Evolutionary conservation across 2,888 invertebrate species (phyloP), one percentile per base, ranked within the genome.

Genomic region (Drosophila prolongata): DNA sequence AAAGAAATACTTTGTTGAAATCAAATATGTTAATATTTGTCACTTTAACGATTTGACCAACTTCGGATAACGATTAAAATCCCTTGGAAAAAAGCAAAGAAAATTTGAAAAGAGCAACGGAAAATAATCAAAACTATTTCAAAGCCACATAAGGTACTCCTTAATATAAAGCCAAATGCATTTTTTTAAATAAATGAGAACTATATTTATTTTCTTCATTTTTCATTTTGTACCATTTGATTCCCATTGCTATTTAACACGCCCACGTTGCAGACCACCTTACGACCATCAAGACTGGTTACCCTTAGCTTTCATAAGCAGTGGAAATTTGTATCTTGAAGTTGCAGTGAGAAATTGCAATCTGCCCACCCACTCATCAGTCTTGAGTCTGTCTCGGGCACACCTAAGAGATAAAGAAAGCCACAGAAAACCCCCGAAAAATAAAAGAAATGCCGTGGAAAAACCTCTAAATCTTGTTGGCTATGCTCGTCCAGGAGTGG

Each of bases 401-500:
- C 62, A 60, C 61, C 67, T 49, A 42, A 44, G 40, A 67, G 66
- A 67, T 67, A 67, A 67, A 66, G 66, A 66, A 66, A 56, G 56
- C 49, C 66, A 66, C 66, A 67, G 55, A 66, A 65, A 65, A 47
- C 40, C 40, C 46, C 52, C 43, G 40, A 40, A 52, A 65, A 68
- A 67, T 19, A 44, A 50, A 46, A 53, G 44, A 53, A 59, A 59
- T 52, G 58, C 68, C 58, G 37, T 30, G 58, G 35, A 68, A 81
- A 44, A 80, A 84, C 69, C 79, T 56, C 80, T 80, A 80, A 80
- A 80, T 80, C 84, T 84, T 69, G 44, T 42, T 64, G 61, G 50
- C 46, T 34, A 40, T 50, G 50, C 6, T 58, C 40, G 66, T 55
- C 66, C 55, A 65, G 54, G 27, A 47, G 66, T 55, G 16, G 47